Evolutionary conservation across 2,113 vertebrate genomes (phyloP), one percentile per base, ranked within the genome.

Genomic region (Ophiodon elongatus): DNA sequence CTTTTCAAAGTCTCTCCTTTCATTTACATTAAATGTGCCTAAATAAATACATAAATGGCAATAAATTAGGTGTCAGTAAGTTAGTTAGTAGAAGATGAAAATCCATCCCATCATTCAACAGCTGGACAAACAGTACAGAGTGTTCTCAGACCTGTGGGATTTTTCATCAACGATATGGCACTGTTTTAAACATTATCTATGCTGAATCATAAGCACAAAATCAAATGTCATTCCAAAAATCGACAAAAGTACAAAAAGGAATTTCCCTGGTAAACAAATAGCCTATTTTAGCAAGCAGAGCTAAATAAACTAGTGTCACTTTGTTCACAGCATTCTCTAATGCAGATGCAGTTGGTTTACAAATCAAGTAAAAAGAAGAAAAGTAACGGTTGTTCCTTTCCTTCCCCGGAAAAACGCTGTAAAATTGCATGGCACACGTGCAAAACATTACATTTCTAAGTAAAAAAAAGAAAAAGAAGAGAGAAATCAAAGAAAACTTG

Each of bases 201-300:
- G 88, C 84, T 93, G 86, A 91, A 89, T 84, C 70, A 87, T 83
- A 85, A 91, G 88, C 91, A 93, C 75, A 84, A 90, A 91, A 91
- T 85, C 60, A 85, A 90, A 88, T 73, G 68, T 89, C 88, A 90
- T 89, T 92, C 88, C 89, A 92, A 90, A 91, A 79, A 86, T 81
- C 21, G 89, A 94, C 90, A 72, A 83, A 92, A 88, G 89, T 94
- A 92, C 88, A 92, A 92, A 92, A 82, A 88, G 80, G 80, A 74
- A 54, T 80, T 88, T 41, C 90, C 86, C 86, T 91, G 90, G 92
- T 90, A 94, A 94, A 91, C 91, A 90, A 93, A 93, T 91, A 92
- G 93, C 93, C 94, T 93, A 91, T 92, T 89, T 94, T 89, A 94
- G 93, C 95, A 95, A 94, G 94, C 95, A 95, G 41, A 93, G 93